Base-by-base conservation (phyloP, 2,113 vertebrate genomes). In the Origma solitaria region DNA sequence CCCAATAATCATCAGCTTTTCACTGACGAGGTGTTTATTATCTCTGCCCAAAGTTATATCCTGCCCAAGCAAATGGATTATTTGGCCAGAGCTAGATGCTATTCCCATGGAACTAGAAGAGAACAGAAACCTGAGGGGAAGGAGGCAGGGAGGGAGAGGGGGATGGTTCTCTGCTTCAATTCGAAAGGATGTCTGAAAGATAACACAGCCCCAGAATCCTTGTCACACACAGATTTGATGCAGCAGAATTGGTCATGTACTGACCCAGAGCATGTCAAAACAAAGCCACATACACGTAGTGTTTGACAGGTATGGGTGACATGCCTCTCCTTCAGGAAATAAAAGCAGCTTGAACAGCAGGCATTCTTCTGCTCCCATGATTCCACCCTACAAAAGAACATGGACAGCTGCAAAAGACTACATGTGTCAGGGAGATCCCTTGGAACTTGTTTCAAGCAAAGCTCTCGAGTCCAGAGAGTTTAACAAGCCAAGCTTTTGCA, bases 11-110 rank as follows among this genome's bases (percentile, higher is more conserved):
- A 94, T 44, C 91, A 95, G 75, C 87, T 95, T 92, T 82, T 92
- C 87, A 87, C 91, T 93, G 91, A 91, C 83, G 79, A 96, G 75
- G 78, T 93, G 94, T 95, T 95, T 95, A 95, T 91, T 94, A 77
- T 68, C 75, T 73, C 90, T 93, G 58, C 38, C 82, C 75, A 17
- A 82, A 71, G 54, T 70, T 47, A 92, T 14, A 94, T 90, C 78
- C 86, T 92, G 73, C 45, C 61, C 70, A 83, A 90, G 76, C 35
- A 81, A 92, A 90, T 25, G 35, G 42, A 77, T 77, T 93, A 66
- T 70, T 88, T 90, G 91, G 58, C 71, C 60, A 92, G 82, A 76
- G 54, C 37, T 37, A 38, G 45, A 22, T 66, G 71, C 45, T 80
- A 8, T 57, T 90, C n/a, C 53, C 44, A 77, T 1, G 2, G 58